Percentiles rank a stretch among this genome's conserved stretches.
Conservation (phyloP, 2,888 invertebrate species). For the Ophion costatus region DNA sequence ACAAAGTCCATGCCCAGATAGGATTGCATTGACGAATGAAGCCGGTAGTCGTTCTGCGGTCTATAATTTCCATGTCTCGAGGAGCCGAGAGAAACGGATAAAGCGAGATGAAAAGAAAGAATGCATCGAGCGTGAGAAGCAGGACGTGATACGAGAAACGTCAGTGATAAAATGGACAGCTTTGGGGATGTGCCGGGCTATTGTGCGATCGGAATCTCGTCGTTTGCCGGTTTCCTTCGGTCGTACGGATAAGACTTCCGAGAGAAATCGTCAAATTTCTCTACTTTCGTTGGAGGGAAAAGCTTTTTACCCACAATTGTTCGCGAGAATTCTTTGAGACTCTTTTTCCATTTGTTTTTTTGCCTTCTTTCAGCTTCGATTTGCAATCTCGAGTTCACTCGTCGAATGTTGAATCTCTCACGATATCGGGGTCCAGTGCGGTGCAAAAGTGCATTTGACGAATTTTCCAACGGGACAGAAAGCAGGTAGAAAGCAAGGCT, state of each 20-base stretch:
- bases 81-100: too few relatives aligned
- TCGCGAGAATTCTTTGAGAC: background rate
- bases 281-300: constrained; percentile 6
- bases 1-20: too few relatives aligned
- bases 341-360: background rate
- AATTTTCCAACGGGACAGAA: too few relatives aligned
- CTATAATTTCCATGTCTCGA: too few relatives aligned
- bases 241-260: constrained; percentile 5
- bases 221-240: constrained; percentile 15
- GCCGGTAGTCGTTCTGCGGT: too few relatives aligned
- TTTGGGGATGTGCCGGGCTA: background rate
- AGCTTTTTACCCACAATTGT: constrained; percentile 8
- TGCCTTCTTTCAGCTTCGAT: background rate
- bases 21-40: too few relatives aligned
- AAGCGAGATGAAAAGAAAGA: background rate
- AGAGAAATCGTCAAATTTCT: constrained; percentile 20
- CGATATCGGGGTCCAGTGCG: too few relatives aligned
- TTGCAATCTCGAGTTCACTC: background rate
- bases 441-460: too few relatives aligned
- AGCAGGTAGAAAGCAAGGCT: too few relatives aligned
- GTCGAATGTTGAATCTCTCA: background rate
- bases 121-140: background rate
- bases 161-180: constrained; percentile 17
- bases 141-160: constrained; percentile 1
- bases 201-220: constrained; percentile 31